A percentile compares a stretch with the other conserved stretches of the same genome.
Conservation (phyloP, 2,113 vertebrate species). For the Macrotus californicus region DNA sequence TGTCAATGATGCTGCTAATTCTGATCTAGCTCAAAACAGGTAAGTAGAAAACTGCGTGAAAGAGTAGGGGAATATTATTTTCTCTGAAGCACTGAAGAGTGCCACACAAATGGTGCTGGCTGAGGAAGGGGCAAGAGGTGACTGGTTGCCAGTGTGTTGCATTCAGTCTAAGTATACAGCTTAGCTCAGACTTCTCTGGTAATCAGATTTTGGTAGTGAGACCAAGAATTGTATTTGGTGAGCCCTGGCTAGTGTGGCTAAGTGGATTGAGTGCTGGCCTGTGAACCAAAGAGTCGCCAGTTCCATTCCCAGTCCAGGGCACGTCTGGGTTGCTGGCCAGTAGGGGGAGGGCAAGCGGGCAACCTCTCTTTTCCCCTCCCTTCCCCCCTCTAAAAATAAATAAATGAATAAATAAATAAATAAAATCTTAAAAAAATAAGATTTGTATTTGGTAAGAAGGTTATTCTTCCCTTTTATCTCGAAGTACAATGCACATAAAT, state of each 20-base stretch:
- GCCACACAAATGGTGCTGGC: neutral
- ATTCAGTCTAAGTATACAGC: neutral
- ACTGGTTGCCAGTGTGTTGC: neutral
- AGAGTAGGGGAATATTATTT: neutral
- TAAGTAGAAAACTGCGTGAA: neutral
- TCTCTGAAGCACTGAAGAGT: neutral
- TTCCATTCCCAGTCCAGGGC: too few relatives aligned
- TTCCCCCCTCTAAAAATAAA: too few relatives aligned
- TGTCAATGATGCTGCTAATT: neutral
- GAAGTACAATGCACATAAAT: neutral
- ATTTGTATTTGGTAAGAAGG: neutral
- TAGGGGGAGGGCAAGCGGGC: too few relatives aligned
- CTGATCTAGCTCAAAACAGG: neutral
- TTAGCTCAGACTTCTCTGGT: neutral
- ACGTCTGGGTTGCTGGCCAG: too few relatives aligned
- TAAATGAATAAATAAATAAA: too few relatives aligned
- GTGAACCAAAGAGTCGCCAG: too few relatives aligned
- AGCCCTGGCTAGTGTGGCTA: neutral
- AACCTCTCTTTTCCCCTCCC: too few relatives aligned
- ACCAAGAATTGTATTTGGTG: neutral
- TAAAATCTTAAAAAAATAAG: neutral
- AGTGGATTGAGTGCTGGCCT: too few relatives aligned
- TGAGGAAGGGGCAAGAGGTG: neutral
- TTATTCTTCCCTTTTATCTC: neutral
- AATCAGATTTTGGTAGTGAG: neutral